phyloP scores from a whole-genome alignment of 2,888 invertebrate genomes.

The Elysia crispata region DNA sequence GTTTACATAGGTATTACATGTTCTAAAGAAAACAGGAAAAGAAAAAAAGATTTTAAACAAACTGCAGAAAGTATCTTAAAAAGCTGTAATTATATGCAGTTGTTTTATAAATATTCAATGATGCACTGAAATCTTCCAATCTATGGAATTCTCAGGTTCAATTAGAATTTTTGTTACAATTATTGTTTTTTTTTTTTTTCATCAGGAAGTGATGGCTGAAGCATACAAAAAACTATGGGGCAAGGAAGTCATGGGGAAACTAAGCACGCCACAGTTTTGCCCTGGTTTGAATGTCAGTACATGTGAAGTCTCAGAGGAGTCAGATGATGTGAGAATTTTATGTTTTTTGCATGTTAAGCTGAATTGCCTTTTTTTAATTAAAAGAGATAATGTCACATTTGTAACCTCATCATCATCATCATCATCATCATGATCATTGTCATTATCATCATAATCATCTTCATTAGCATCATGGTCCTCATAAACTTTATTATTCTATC shows the following conservation, averaged over 20 bases:
- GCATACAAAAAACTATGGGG: constrained; percentile 32
- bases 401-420: not conserved
- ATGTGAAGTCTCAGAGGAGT: constrained; percentile 33
- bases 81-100: too few species aligned
- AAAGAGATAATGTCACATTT: not conserved
- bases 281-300: constrained; percentile 40
- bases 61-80: too few species aligned
- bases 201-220: constrained; percentile 32
- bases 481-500: constrained; percentile 38
- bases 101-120: too few species aligned
- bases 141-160: too few species aligned
- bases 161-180: too few species aligned
- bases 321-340: constrained; percentile 14
- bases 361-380: too few species aligned
- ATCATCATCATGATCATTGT: not conserved
- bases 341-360: too few species aligned
- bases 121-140: too few species aligned
- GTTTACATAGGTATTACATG: too few species aligned
- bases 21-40: too few species aligned
- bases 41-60: too few species aligned
- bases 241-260: not conserved
- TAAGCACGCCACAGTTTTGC: constrained; percentile 15
- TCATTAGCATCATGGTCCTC: constrained; percentile 39
- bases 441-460: constrained; percentile 30
- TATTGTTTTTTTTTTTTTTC: too few species aligned